A percentile compares a stretch with the other conserved stretches of the same genome.
Evolutionary conservation across 2,797 vertebrate genomes (phyloP).

Genomic region (Phyllotis vaccarum): DNA sequence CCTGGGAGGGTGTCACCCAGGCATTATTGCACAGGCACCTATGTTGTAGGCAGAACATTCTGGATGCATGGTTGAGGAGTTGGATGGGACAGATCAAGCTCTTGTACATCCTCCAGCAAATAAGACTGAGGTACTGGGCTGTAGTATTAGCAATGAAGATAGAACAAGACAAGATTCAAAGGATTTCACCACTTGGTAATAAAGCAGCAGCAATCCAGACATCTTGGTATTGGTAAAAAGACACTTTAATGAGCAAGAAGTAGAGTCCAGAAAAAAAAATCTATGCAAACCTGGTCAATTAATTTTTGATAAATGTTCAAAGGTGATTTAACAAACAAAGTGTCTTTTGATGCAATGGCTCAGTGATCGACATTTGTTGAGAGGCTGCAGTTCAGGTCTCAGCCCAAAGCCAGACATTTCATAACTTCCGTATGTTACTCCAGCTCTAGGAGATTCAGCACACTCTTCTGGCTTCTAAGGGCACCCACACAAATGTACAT

Average conservation of each 20-base stretch:
- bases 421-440: background rate
- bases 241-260: background rate
- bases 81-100: background rate
- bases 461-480: background rate
- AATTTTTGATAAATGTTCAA: background rate
- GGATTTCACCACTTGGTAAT: background rate
- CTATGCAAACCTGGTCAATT: background rate
- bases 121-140: background rate
- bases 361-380: background rate
- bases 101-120: background rate
- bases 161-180: background rate
- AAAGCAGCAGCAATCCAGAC: background rate
- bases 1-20: background rate
- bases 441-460: background rate
- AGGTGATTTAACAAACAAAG: background rate
- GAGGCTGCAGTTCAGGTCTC: background rate
- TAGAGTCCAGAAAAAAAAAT: background rate
- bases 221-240: background rate
- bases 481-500: background rate
- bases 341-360: background rate
- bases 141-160: background rate
- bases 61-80: background rate
- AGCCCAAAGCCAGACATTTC: background rate
- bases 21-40: too few relatives aligned
- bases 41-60: background rate